Percentiles rank a stretch among this genome's conserved stretches.
phyloP scores from a whole-genome alignment of 1,140 invertebrate species.

The Lysiphlebus fabarum region DNA sequence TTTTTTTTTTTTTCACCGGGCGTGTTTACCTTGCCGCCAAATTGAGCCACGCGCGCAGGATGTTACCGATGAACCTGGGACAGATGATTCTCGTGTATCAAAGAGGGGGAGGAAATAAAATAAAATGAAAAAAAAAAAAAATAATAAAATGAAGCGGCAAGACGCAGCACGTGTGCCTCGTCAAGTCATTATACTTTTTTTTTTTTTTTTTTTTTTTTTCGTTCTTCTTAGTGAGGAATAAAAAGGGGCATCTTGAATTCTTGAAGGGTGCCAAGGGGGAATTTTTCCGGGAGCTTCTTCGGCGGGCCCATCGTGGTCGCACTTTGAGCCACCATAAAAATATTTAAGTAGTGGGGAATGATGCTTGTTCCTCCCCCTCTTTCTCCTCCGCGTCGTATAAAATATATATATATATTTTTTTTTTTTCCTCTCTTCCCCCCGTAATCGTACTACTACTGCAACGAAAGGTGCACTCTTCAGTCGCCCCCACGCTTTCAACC shows the following conservation, averaged over 20 bases:
- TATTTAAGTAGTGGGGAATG: not conserved
- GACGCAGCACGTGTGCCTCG: conserved; percentile 13
- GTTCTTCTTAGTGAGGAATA: too few relatives aligned
- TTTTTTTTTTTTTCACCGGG: conserved; percentile 2
- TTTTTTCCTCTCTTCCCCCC: too few relatives aligned
- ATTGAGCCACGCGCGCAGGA: conserved; percentile 18
- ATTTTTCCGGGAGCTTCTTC: too few relatives aligned
- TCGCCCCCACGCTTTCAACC: conserved; percentile 34
- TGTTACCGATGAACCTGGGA: conserved; percentile 5
- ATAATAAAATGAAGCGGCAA: conserved; percentile 6
- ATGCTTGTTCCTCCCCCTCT: too few relatives aligned
- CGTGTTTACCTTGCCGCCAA: conserved; percentile 2
- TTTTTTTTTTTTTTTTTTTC: not conserved
- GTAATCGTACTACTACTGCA: too few relatives aligned
- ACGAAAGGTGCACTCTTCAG: conserved; percentile 25
- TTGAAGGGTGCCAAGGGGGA: too few relatives aligned
- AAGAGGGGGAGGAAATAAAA: conserved; percentile 4
- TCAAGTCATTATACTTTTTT: conserved; percentile 4
- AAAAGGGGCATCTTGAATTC: too few relatives aligned
- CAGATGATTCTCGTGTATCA: not conserved
- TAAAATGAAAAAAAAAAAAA: conserved; percentile 9
- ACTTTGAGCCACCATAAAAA: not conserved
- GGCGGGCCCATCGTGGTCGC: not conserved
- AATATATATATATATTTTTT: too few relatives aligned
- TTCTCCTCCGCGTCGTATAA: too few relatives aligned